These are phyloP conservation scores for Ianthella basta DNA, from an alignment of 37 sponge, comb jelly and placozoan genomes.

Conservation along the genomic window DNA sequence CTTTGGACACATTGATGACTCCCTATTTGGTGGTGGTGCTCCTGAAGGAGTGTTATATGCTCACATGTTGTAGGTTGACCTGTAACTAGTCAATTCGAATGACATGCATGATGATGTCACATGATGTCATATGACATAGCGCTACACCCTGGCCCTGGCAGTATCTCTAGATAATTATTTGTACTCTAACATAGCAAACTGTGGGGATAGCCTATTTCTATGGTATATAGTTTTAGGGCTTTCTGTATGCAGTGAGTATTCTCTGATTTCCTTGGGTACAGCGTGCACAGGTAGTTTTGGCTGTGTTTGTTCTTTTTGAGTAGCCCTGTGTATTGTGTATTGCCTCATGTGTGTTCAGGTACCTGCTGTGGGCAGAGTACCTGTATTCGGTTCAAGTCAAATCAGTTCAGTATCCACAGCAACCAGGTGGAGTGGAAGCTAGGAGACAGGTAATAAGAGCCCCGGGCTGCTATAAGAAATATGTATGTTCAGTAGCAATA, in stretches of 20 bases:
- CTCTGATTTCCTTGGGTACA: too few relatives aligned
- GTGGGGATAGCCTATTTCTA: too few relatives aligned
- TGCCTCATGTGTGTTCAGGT: conserved; percentile 30
- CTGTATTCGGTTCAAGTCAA: conserved; percentile 61
- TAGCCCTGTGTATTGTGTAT: not conserved
- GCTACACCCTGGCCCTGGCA: too few relatives aligned
- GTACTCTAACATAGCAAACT: too few relatives aligned
- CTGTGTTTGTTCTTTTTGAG: not conserved
- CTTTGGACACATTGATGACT: not conserved
- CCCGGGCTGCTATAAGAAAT: not conserved
- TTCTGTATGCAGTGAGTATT: too few relatives aligned
- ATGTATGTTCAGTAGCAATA: not conserved
- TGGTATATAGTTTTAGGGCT: too few relatives aligned
- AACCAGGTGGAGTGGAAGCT: not conserved
- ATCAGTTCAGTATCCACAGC: conserved; percentile 25
- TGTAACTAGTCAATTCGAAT: too few relatives aligned
- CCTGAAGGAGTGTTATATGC: not conserved
- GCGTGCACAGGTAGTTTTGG: too few relatives aligned
- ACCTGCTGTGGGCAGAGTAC: conserved; percentile 74
- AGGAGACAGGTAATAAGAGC: not conserved
- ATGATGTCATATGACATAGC: too few relatives aligned
- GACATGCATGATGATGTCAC: too few relatives aligned
- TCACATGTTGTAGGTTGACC: too few relatives aligned
- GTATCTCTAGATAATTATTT: too few relatives aligned
- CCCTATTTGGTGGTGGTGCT: not conserved